Evolutionary conservation across 1,140 invertebrate genomes (phyloP), one percentile per base, ranked within the genome.

Genomic region (Rhagoletis pomonella): DNA sequence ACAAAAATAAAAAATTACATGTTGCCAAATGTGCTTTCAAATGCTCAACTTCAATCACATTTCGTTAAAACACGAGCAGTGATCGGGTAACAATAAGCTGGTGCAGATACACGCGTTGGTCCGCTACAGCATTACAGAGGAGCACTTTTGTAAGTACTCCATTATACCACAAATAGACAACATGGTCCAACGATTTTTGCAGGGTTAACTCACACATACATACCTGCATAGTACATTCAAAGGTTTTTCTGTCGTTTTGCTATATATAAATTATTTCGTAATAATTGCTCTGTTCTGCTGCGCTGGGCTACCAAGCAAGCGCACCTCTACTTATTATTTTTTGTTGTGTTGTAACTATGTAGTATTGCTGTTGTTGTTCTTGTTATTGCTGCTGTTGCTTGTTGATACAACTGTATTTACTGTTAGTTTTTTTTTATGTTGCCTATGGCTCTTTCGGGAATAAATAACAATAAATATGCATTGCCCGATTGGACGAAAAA

Each of bases 401-500:
- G 5, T 44, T 50, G 50, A 81, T n/a, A 81, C 73, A 19, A 81
- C 55, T 81, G 19, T 81, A 81, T 55, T 55, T 81, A 81, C n/a
- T 4, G 50, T n/a, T n/a, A n/a, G n/a, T n/a, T 50, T 55, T 9
- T 29, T 3, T 81, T 81, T 19, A 50, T 81, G 42, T 55, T 55
- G 73, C 73, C 73, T 29, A 81, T 47, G 44, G 55, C 73, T 17
- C 47, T 81, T 81, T 55, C 19, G 73, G 73, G 73, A 55, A 81
- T 81, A 81, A 55, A 81, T 55, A 81, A 55, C 29, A 81, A 55
- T 81, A 55, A 81, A 81, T 81, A 81, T 81, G n/a, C 50, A 55
- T 55, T 17, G 50, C 73, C 73, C 50, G 55, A 55, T 81, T 81
- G 73, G 73, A 7, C 47, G 6, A 58, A 50, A 69, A 5, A 0